These are phyloP conservation scores for Augiades crinisus DNA, from an alignment of 2,888 invertebrate species.

Conservation along the genomic window DNA sequence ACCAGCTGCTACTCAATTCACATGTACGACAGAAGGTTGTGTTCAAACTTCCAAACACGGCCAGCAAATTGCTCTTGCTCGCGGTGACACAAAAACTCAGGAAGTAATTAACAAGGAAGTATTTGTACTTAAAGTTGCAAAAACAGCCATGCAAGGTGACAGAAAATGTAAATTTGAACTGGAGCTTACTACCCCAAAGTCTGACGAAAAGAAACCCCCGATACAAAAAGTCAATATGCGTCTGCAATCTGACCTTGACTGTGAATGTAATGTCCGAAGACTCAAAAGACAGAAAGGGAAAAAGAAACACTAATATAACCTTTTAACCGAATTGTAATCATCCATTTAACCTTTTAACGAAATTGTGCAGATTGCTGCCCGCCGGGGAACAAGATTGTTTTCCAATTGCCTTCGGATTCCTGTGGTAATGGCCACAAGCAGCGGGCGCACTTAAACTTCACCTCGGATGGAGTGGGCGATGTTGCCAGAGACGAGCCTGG, in stretches of 20 bases:
- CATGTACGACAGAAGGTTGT: slow-evolving; percentile 73
- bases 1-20: slow-evolving; percentile 63
- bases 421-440: slow-evolving; percentile 66
- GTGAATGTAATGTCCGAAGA: slow-evolving; percentile 53
- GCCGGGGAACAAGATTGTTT: slow-evolving; percentile 71
- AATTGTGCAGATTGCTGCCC: slow-evolving; percentile 78
- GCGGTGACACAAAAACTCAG: slow-evolving; percentile 55
- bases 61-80: slow-evolving; percentile 49
- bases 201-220: slow-evolving; percentile 77
- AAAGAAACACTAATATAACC: slow-evolving; percentile 35
- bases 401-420: slow-evolving; percentile 67
- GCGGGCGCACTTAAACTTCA: slow-evolving; percentile 65
- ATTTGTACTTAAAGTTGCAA: slow-evolving; percentile 85
- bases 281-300: slow-evolving; percentile 46
- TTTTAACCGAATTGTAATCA: too few relatives aligned
- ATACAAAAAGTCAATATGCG: slow-evolving; percentile 56
- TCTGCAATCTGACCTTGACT: slow-evolving; percentile 63
- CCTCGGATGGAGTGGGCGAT: slow-evolving; percentile 67
- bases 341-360: too few relatives aligned
- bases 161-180: slow-evolving; percentile 84
- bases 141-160: slow-evolving; percentile 83
- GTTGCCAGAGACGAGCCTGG: slow-evolving; percentile 64
- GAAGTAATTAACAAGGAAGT: slow-evolving; percentile 78
- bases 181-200: slow-evolving; percentile 85
- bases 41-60: slow-evolving; percentile 55